These are phyloP conservation scores for Eupithecia pulchellata DNA, from an alignment of 2,888 invertebrate species.

Conservation along the genomic window DNA sequence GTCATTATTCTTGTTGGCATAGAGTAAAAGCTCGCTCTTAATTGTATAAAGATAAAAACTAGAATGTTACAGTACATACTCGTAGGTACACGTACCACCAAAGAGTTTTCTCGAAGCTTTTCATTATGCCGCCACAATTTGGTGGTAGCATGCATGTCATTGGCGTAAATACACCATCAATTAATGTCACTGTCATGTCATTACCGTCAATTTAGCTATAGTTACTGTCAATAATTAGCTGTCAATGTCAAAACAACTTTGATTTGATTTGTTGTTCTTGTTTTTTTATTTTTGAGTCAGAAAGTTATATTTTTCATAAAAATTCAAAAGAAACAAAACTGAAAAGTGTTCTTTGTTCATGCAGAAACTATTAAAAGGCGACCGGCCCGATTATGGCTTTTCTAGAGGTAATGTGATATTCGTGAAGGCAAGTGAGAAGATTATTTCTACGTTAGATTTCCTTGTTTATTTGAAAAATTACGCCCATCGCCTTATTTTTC, in stretches of 20 bases:
- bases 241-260: neutral
- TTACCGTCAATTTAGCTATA: no score
- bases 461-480: constrained; percentile 9
- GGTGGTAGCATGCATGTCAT: no score
- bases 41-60: no score
- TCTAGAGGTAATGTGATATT: constrained; percentile 67
- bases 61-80: no score
- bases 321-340: neutral
- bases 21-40: no score
- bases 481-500: constrained; percentile 14
- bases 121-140: neutral
- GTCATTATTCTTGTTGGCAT: no score
- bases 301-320: neutral
- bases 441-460: neutral
- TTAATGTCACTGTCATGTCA: neutral
- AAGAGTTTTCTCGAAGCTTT: neutral
- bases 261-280: no score
- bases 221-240: neutral
- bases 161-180: no score
- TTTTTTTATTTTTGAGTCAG: no score
- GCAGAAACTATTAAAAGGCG: neutral
- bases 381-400: constrained; percentile 66
- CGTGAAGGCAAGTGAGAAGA: neutral
- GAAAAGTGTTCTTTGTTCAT: neutral
- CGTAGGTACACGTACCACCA: no score